A percentile compares a stretch with the other conserved stretches of the same genome.
Evolutionary conservation across 2,888 invertebrate genomes (phyloP).

Genomic region (Leistus spinibarbis): DNA sequence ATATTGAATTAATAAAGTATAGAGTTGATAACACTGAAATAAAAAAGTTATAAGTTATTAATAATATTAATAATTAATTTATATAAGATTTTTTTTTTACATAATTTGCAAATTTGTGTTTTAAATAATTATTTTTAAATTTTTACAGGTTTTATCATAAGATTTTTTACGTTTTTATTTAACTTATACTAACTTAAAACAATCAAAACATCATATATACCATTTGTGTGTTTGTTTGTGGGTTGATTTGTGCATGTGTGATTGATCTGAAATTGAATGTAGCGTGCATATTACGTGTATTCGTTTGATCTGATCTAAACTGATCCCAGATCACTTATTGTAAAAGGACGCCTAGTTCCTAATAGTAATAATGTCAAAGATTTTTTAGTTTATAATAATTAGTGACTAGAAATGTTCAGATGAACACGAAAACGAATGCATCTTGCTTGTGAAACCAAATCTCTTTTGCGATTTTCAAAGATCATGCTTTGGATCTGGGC

Average conservation of each 20-base stretch:
- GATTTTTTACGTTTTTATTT: conserved; percentile 8
- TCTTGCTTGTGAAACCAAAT: conserved; percentile 22
- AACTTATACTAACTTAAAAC: conserved; percentile 31
- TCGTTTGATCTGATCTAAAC: not conserved
- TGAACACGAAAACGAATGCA: not conserved
- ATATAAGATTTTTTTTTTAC: not conserved
- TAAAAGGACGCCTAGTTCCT: no score
- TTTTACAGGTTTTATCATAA: conserved; percentile 29
- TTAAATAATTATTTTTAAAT: conserved; percentile 31
- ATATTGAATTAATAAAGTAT: not conserved
- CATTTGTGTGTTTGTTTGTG: conserved; percentile 21
- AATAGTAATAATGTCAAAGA: no score
- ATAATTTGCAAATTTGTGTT: conserved; percentile 15
- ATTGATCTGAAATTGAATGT: not conserved
- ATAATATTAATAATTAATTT: not conserved
- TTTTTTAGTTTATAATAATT: no score
- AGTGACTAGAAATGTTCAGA: not conserved
- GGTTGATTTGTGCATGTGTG: conserved; percentile 25
- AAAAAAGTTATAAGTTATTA: not conserved
- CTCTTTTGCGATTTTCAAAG: not conserved
- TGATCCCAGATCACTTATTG: not conserved
- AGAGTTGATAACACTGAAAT: not conserved
- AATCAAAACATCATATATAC: conserved; percentile 28
- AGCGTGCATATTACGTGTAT: not conserved
- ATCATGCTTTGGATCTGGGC: not conserved